Evolutionary conservation across 2,113 vertebrate genomes (phyloP).

Genomic region (Salminus brasiliensis): DNA sequence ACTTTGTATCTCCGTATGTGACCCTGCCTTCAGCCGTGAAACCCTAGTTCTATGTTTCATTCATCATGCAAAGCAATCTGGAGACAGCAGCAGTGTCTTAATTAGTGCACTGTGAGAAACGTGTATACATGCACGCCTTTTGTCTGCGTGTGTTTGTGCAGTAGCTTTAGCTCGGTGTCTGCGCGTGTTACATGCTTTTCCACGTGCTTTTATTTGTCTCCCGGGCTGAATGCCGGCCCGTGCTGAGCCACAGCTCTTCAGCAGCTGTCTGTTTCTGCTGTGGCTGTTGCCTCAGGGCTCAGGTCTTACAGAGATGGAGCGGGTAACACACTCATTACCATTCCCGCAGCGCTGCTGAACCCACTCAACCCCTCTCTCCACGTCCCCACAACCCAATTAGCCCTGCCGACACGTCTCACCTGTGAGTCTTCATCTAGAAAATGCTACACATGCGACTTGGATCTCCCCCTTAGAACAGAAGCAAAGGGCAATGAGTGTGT

Average conservation of each 20-base stretch:
- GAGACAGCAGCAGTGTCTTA: background rate
- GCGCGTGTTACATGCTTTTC: background rate
- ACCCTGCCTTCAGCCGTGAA: background rate
- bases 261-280: background rate
- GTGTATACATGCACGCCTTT: background rate
- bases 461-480: background rate
- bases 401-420: background rate
- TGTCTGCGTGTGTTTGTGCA: background rate
- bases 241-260: background rate
- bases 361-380: background rate
- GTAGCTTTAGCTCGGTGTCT: background rate
- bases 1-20: no score
- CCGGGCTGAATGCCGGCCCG: background rate
- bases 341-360: background rate
- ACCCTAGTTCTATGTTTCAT: background rate
- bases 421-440: background rate
- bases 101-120: no score
- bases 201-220: background rate
- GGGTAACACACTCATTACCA: conserved; percentile 24
- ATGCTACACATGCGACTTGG: background rate
- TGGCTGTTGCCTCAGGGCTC: background rate
- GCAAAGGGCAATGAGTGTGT: background rate
- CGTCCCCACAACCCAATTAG: background rate
- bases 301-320: background rate
- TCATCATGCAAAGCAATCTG: background rate